Evolutionary conservation across 2,797 vertebrate species (phyloP).

Genomic region (Urophycis tenuis): DNA sequence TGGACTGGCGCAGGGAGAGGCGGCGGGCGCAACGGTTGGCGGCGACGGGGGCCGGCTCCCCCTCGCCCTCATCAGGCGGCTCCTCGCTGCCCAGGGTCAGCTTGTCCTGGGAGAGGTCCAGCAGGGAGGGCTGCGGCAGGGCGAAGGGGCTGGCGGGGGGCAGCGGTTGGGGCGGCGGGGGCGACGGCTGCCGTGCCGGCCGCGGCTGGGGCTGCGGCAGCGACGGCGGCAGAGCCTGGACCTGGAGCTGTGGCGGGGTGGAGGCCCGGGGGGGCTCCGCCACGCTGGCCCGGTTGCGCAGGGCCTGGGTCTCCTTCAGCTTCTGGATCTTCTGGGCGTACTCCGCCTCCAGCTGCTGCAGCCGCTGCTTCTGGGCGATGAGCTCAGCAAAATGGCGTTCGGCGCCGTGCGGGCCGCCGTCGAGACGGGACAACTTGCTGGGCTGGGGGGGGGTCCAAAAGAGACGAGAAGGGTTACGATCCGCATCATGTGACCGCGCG

Average conservation of each 20-base stretch:
- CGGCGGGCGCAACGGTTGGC: slow-evolving; percentile 62
- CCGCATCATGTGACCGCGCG: neutral
- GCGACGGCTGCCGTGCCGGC: slow-evolving; percentile 48
- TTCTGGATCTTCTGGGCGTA: slow-evolving; percentile 95
- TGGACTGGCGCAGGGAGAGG: slow-evolving; percentile 84
- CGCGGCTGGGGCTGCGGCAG: slow-evolving; percentile 21
- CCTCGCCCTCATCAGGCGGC: slow-evolving; percentile 72
- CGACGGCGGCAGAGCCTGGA: slow-evolving; percentile 55
- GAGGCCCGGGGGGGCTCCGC: slow-evolving; percentile 46
- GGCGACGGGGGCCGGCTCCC: slow-evolving; percentile 50
- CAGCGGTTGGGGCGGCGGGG: slow-evolving; percentile 37
- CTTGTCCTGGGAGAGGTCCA: slow-evolving; percentile 96
- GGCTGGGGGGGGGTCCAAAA: slow-evolving; percentile 55
- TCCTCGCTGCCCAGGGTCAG: slow-evolving; percentile 84
- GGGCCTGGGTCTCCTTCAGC: slow-evolving; percentile 85
- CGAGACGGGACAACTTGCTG: slow-evolving; percentile 77
- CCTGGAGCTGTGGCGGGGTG: slow-evolving; percentile 1
- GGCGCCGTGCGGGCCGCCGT: slow-evolving; percentile 62
- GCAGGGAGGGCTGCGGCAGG: slow-evolving; percentile 87
- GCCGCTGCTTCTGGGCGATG: slow-evolving; percentile 84
- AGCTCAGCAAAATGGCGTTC: slow-evolving; percentile 84
- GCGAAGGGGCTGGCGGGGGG: slow-evolving; percentile 60
- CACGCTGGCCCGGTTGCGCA: slow-evolving; percentile 68
- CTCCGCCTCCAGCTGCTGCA: slow-evolving; percentile 90
- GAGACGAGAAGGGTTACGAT: neutral